Percentiles rank a stretch among this genome's conserved stretches.
Evolutionary conservation across 2,888 invertebrate genomes (phyloP).

Genomic region (Campaea margaritaria): DNA sequence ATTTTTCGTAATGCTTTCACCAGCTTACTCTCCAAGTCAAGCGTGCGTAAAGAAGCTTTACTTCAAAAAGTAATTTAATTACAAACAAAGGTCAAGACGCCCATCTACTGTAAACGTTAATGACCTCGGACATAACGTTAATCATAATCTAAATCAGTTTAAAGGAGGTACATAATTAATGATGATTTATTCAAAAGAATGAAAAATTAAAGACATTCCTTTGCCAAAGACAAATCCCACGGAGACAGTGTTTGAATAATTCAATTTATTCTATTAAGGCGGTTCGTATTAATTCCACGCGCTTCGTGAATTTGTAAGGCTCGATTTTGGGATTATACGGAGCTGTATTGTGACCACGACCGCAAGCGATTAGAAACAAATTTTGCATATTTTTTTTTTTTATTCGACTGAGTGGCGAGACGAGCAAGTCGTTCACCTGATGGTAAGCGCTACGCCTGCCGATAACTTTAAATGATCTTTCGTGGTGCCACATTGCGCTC

Average conservation of each 20-base stretch:
- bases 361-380: no score
- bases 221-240: conserved; percentile 55
- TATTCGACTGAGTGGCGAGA: no score
- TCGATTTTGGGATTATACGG: conserved; percentile 38
- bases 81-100: no score
- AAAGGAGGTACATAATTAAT: conserved; percentile 13
- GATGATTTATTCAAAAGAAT: conserved; percentile 43
- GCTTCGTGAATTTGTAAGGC: conserved; percentile 59
- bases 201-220: conserved; percentile 52
- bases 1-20: no score
- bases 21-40: no score
- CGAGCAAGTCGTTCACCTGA: no score
- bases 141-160: conserved; percentile 32
- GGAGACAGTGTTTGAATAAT: conserved; percentile 65
- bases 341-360: background rate
- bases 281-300: conserved; percentile 65
- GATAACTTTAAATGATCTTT: no score
- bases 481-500: no score
- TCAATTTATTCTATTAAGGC: conserved; percentile 72
- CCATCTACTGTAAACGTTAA: background rate
- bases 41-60: no score
- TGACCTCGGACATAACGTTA: conserved; percentile 6
- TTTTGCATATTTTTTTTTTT: no score
- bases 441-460: no score
- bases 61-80: no score